phyloP scores from a whole-genome alignment of 2,797 vertebrate genomes.

The Halcyon leucocephala region DNA sequence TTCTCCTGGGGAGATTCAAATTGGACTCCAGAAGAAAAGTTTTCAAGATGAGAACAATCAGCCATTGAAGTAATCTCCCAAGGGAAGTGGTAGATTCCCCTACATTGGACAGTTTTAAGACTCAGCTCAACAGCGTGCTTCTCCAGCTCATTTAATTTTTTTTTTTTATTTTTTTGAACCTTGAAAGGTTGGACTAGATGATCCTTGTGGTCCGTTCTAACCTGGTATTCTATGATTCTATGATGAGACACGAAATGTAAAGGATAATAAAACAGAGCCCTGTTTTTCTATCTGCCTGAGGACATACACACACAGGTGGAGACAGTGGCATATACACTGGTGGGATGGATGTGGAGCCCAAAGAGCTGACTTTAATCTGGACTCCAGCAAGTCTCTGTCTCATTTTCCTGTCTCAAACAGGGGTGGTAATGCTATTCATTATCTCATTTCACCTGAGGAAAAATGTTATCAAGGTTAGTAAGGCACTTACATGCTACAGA shows the following conservation, averaged over 20 bases:
- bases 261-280: neutral
- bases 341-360: neutral
- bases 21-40: too few species aligned
- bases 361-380: neutral
- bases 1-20: too few species aligned
- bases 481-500: neutral
- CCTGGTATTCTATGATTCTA: too few species aligned
- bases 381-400: neutral
- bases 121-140: too few species aligned
- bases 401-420: neutral
- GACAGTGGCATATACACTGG: rapidly evolving
- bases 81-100: too few species aligned
- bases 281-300: neutral
- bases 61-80: too few species aligned
- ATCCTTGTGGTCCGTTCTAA: too few species aligned
- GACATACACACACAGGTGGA: neutral
- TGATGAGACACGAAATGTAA: neutral
- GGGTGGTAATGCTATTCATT: neutral
- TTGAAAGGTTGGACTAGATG: too few species aligned
- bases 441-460: constrained; percentile 1
- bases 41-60: too few species aligned
- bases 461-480: neutral
- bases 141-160: too few species aligned
- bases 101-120: too few species aligned
- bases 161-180: too few species aligned